Conservation (phyloP, 2,888 invertebrate genomes). For the Pseudanteris insignis region DNA sequence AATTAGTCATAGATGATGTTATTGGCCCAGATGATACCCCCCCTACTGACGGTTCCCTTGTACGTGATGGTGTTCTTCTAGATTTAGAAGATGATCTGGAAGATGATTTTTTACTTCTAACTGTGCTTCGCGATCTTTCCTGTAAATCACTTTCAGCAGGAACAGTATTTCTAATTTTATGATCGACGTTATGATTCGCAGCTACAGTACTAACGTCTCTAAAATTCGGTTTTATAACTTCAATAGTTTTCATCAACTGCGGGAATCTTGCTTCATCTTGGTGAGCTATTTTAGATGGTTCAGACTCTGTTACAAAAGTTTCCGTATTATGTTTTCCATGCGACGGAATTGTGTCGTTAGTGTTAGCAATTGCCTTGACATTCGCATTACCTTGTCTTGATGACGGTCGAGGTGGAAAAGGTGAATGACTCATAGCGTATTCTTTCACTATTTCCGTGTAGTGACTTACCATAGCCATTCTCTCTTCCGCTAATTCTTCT, state of each 20-base stretch:
- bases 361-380: neutral
- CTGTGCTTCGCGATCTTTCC: slow-evolving; percentile 49
- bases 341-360: neutral
- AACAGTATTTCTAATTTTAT: neutral
- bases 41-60: slow-evolving; percentile 12
- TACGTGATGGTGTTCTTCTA: slow-evolving; percentile 17
- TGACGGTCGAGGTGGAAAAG: slow-evolving; percentile 35
- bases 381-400: slow-evolving; percentile 16
- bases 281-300: too few species aligned
- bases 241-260: neutral
- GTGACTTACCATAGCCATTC: slow-evolving; percentile 74
- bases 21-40: neutral
- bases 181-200: neutral
- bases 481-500: slow-evolving; percentile 57
- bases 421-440: slow-evolving; percentile 67
- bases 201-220: neutral
- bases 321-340: neutral
- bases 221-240: neutral
- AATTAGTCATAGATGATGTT: neutral
- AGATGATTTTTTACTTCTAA: slow-evolving; percentile 41
- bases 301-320: neutral
- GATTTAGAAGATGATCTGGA: slow-evolving; percentile 34
- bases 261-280: neutral
- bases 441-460: slow-evolving; percentile 83
- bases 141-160: neutral